phyloP scores from a whole-genome alignment of 2,113 vertebrate species.

The Australoheros scitulus region DNA sequence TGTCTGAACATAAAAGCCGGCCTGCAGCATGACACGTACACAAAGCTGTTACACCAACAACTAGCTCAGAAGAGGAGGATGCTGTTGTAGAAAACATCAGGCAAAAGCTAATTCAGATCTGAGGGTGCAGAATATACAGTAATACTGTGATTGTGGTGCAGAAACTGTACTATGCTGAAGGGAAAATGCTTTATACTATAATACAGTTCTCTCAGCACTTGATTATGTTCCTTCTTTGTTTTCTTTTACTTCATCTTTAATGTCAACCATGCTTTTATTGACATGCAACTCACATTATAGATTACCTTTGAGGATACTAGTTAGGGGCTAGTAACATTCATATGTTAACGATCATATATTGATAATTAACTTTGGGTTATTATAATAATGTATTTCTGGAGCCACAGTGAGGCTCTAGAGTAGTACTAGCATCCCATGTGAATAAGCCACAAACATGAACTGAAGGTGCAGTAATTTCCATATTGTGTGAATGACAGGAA shows the following conservation, averaged over 20 bases:
- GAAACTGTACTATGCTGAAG: constrained; percentile 40
- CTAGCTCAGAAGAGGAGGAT: constrained; percentile 9
- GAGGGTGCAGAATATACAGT: constrained; percentile 1
- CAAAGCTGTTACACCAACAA: neutral
- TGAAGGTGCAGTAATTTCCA: neutral
- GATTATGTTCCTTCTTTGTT: neutral
- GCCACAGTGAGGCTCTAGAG: neutral
- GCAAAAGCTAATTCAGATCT: neutral
- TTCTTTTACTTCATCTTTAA: neutral
- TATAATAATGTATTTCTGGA: neutral
- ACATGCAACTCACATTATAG: neutral
- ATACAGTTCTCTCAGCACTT: constrained; percentile 10
- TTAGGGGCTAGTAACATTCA: constrained; percentile 18
- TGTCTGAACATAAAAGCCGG: constrained; percentile 26
- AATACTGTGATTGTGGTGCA: neutral
- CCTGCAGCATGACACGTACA: constrained; percentile 42
- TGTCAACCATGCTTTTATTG: neutral
- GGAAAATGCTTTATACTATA: constrained; percentile 17
- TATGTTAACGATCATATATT: constrained; percentile 13
- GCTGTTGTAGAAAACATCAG: constrained; percentile 10
- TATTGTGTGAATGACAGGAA: neutral
- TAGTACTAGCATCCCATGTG: neutral
- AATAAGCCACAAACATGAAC: neutral
- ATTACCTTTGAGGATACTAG: neutral
- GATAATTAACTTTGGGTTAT: constrained; percentile 7